phyloP scores from a whole-genome alignment of 2,888 invertebrate genomes.

The Odontomyia ornata region DNA sequence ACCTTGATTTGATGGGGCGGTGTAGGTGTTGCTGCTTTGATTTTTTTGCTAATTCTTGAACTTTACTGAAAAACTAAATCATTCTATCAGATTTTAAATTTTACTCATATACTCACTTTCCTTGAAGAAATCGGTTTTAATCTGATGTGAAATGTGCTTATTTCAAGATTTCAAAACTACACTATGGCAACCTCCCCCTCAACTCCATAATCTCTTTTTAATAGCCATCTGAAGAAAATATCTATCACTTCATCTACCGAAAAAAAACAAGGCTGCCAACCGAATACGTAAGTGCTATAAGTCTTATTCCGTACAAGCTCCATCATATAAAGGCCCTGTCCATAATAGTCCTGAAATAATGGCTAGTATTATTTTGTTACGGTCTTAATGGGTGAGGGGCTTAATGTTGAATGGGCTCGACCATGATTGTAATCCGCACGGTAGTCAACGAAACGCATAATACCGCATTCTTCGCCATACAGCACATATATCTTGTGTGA shows the following conservation, averaged over 20 bases:
- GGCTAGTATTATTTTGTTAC: slow-evolving; percentile 46
- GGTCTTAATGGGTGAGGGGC: slow-evolving; percentile 46
- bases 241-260: slow-evolving; percentile 3
- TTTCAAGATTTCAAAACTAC: too few relatives aligned
- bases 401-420: slow-evolving; percentile 44
- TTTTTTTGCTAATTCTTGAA: neutral
- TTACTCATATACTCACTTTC: neutral
- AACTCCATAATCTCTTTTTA: neutral
- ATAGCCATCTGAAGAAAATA: neutral
- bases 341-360: slow-evolving; percentile 44
- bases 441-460: slow-evolving; percentile 40
- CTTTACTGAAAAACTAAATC: neutral
- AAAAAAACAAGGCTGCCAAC: neutral
- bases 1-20: slow-evolving; percentile 15
- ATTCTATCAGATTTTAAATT: too few relatives aligned
- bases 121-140: neutral
- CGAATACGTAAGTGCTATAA: neutral
- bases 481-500: neutral
- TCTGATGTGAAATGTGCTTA: too few relatives aligned
- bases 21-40: neutral
- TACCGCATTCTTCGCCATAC: neutral
- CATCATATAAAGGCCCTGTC: neutral
- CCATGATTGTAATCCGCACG: slow-evolving; percentile 24
- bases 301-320: neutral
- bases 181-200: neutral